These are phyloP conservation scores for Sebastes matsubarae DNA, from an alignment of 2,797 vertebrate genomes.

Conservation along the genomic window DNA sequence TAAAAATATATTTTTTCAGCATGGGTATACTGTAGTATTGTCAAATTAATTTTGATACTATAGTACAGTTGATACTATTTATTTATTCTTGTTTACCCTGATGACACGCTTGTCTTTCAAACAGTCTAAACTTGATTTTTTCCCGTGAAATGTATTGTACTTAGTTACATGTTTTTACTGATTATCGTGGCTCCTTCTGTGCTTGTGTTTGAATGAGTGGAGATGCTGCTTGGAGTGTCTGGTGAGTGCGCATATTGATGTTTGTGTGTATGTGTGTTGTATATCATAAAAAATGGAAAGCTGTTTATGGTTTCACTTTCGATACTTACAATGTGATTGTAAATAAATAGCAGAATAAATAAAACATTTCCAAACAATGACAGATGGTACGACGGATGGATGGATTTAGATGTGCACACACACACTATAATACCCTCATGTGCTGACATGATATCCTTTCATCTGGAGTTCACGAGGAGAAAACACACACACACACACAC, in stretches of 20 bases:
- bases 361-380: conserved; percentile 41
- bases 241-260: neutral
- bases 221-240: neutral
- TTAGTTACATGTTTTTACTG: conserved; percentile 33
- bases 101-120: neutral
- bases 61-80: neutral
- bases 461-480: neutral
- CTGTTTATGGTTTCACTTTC: conserved; percentile 20
- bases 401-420: conserved; percentile 4
- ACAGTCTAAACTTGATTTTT: neutral
- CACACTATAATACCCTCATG: neutral
- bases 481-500: neutral
- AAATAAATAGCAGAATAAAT: conserved; percentile 51
- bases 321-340: conserved; percentile 20
- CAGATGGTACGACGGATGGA: conserved; percentile 17
- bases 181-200: conserved; percentile 3
- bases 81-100: neutral
- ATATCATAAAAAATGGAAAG: neutral
- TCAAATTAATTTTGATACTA: neutral
- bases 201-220: conserved; percentile 5
- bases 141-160: neutral
- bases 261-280: neutral
- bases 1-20: neutral
- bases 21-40: neutral
- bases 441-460: neutral